phyloP scores from a whole-genome alignment of 2,888 invertebrate genomes.

The Strigamia crassipes region DNA sequence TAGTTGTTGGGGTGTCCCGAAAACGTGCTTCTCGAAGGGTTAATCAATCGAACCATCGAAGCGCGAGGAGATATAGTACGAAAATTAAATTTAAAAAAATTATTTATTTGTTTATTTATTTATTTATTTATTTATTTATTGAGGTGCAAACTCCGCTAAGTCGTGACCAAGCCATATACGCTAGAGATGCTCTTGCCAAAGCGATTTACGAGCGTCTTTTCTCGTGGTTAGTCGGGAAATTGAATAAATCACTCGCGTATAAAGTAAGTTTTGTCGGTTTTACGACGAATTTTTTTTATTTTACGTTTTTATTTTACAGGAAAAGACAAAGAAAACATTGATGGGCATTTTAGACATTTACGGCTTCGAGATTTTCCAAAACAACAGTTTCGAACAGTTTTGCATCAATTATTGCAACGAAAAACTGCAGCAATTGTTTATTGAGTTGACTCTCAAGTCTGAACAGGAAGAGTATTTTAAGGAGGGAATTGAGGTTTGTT shows the following conservation, averaged over 20 bases:
- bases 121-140: no score
- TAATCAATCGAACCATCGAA: slow-evolving; percentile 84
- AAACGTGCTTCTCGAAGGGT: slow-evolving; percentile 69
- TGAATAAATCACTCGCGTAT: slow-evolving; percentile 73
- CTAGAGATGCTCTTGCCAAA: slow-evolving; percentile 86
- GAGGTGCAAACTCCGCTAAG: slow-evolving; percentile 78
- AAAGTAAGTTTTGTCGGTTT: slow-evolving; percentile 48
- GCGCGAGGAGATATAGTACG: slow-evolving; percentile 74
- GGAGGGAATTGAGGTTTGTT: slow-evolving; percentile 85
- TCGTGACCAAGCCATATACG: slow-evolving; percentile 78
- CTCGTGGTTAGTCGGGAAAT: slow-evolving; percentile 81
- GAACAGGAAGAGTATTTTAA: slow-evolving; percentile 90
- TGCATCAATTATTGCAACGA: slow-evolving; percentile 97
- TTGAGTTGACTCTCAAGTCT: slow-evolving; percentile 84
- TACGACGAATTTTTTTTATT: background rate
- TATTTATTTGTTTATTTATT: background rate
- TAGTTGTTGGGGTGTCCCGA: slow-evolving; percentile 76
- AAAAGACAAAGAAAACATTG: slow-evolving; percentile 60
- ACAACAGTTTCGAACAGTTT: slow-evolving; percentile 86
- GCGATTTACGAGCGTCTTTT: slow-evolving; percentile 89
- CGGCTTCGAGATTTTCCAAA: slow-evolving; percentile 90
- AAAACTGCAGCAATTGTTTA: slow-evolving; percentile 91
- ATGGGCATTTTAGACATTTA: slow-evolving; percentile 93
- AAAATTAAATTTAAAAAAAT: background rate
- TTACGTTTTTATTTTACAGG: background rate